Percentiles rank a stretch among this genome's conserved stretches.
These are phyloP conservation scores for Ammospiza maritima DNA, from an alignment of 2,797 vertebrate species.

Conservation along the genomic window DNA sequence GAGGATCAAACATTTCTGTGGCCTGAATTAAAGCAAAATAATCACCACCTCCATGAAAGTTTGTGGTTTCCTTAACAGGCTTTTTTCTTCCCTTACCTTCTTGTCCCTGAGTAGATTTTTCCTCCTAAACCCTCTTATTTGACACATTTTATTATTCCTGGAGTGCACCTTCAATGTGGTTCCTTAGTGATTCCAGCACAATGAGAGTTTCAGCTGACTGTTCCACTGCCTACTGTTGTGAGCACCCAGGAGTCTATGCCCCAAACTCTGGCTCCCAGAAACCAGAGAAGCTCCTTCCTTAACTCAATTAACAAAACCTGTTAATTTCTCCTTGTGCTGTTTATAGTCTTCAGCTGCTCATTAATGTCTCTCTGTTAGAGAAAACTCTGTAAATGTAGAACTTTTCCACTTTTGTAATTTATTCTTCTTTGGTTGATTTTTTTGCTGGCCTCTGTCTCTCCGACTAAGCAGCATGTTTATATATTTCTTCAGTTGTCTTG, in stretches of 20 bases:
- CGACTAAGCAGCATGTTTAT: neutral
- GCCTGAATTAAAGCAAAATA: constrained; percentile 48
- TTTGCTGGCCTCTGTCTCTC: neutral
- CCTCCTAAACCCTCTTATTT: neutral
- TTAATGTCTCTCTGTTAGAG: neutral
- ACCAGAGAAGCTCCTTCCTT: neutral
- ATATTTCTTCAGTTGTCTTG: neutral
- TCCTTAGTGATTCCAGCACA: neutral
- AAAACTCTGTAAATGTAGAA: neutral
- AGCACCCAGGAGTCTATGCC: neutral
- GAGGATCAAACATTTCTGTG: constrained; percentile 55
- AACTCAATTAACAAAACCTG: neutral
- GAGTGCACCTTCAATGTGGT: neutral
- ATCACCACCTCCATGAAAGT: neutral
- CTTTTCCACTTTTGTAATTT: neutral
- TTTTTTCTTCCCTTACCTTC: constrained; percentile 10
- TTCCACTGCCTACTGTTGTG: neutral
- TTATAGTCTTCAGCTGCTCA: neutral
- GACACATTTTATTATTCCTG: neutral
- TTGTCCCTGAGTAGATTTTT: neutral
- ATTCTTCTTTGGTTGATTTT: neutral
- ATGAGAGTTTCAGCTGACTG: neutral
- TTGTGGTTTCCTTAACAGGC: neutral
- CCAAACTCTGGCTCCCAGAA: neutral
- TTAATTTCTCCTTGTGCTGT: neutral